Percentiles rank a stretch among this genome's conserved stretches.
These are phyloP conservation scores for Noctuana brunneofusca DNA, from an alignment of 2,888 invertebrate genomes.

Conservation along the genomic window DNA sequence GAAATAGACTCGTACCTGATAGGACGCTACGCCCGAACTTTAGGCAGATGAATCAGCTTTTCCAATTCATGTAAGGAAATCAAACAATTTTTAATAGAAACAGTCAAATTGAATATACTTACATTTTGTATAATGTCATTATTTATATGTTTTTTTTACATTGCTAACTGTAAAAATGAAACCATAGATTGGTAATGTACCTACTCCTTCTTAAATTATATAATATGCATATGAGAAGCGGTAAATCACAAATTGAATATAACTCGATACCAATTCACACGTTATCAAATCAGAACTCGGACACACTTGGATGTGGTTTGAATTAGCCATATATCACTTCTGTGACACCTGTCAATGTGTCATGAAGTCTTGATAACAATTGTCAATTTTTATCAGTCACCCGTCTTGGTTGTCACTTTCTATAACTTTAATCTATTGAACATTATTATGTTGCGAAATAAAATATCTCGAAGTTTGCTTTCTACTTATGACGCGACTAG, in stretches of 20 bases:
- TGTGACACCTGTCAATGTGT: conserved; percentile 72
- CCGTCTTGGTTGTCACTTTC: conserved; percentile 21
- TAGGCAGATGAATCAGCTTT: no score
- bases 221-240: not conserved
- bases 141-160: no score
- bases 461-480: not conserved
- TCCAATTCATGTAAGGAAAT: no score
- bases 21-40: no score
- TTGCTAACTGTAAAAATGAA: no score
- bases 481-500: not conserved
- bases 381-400: conserved; percentile 60
- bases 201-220: no score
- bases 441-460: not conserved
- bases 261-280: conserved; percentile 43
- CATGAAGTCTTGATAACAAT: conserved; percentile 51
- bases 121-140: no score
- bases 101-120: no score
- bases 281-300: conserved; percentile 51
- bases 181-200: no score
- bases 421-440: conserved; percentile 4
- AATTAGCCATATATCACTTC: conserved; percentile 45
- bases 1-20: no score
- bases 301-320: conserved; percentile 40
- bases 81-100: no score
- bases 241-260: not conserved